phyloP scores from a whole-genome alignment of 2,888 invertebrate genomes.

The Scaptomyza flava region DNA sequence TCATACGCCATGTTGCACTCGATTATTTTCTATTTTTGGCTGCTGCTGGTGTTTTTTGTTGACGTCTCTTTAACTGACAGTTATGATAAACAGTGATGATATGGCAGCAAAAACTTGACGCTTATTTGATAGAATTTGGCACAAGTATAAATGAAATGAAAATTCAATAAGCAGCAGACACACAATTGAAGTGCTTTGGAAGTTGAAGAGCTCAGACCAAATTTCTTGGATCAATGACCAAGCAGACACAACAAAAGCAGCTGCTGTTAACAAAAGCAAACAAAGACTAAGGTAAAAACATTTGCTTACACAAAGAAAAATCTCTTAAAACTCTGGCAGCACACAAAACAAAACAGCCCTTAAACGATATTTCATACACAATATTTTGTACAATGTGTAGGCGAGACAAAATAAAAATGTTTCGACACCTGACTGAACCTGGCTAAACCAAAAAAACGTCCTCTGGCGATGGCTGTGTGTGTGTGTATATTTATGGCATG shows the following conservation, averaged over 20 bases:
- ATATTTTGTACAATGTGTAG: constrained; percentile 25
- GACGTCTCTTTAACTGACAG: constrained; percentile 47
- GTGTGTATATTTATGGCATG: constrained; percentile 28
- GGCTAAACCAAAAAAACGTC: constrained; percentile 26
- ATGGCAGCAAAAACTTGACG: constrained; percentile 38
- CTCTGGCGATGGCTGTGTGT: constrained; percentile 1
- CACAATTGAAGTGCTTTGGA: not conserved
- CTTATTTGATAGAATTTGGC: constrained; percentile 56
- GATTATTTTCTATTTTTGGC: constrained; percentile 4
- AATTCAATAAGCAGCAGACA: constrained; percentile 46
- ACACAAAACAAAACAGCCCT: not conserved
- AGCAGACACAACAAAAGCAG: constrained; percentile 15
- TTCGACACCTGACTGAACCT: constrained; percentile 44
- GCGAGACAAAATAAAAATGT: constrained; percentile 12
- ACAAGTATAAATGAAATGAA: constrained; percentile 34
- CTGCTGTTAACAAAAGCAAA: constrained; percentile 33
- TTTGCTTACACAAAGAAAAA: constrained; percentile 42
- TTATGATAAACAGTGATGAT: constrained; percentile 53
- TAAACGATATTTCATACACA: constrained; percentile 44
- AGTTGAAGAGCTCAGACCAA: constrained; percentile 22
- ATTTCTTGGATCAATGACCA: constrained; percentile 48
- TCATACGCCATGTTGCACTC: constrained; percentile 69
- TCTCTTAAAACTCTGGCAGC: constrained; percentile 25
- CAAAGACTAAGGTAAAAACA: constrained; percentile 50
- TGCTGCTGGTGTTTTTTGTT: constrained; percentile 13